phyloP scores from a whole-genome alignment of 2,113 vertebrate genomes.

The Ceyx margarethae region DNA sequence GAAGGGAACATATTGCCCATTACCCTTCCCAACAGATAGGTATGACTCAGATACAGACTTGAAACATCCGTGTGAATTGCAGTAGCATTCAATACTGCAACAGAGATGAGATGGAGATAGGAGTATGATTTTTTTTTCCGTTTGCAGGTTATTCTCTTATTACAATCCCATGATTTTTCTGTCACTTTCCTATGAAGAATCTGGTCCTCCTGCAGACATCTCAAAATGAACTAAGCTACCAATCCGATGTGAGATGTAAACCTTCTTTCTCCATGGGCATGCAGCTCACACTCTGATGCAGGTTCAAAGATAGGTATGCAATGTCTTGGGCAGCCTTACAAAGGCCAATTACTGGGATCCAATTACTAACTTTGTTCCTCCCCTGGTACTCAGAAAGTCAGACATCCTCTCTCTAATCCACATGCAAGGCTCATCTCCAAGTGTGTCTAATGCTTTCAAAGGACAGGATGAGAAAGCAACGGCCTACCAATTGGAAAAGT shows the following conservation, averaged over 20 bases:
- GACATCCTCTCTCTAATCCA: background rate
- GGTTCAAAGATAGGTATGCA: background rate
- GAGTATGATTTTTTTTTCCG: background rate
- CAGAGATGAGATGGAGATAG: background rate
- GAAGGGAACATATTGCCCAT: background rate
- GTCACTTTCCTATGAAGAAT: background rate
- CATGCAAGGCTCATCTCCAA: background rate
- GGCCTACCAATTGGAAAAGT: background rate
- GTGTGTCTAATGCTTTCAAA: background rate
- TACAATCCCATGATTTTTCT: background rate
- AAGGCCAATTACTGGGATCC: background rate
- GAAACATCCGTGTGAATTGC: background rate
- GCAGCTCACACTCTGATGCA: background rate
- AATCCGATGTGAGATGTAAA: background rate
- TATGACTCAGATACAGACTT: background rate
- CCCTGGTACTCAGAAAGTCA: background rate
- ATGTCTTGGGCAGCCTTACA: background rate
- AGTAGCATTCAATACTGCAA: background rate
- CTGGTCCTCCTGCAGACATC: background rate
- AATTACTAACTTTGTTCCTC: background rate
- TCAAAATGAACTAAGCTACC: background rate
- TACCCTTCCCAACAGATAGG: background rate
- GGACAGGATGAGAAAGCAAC: background rate
- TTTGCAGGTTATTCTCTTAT: background rate
- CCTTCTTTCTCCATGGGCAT: background rate